Percentiles rank a stretch among this genome's conserved stretches.
Conservation (phyloP, 2,797 vertebrate genomes). For the Sus cebifrons region DNA sequence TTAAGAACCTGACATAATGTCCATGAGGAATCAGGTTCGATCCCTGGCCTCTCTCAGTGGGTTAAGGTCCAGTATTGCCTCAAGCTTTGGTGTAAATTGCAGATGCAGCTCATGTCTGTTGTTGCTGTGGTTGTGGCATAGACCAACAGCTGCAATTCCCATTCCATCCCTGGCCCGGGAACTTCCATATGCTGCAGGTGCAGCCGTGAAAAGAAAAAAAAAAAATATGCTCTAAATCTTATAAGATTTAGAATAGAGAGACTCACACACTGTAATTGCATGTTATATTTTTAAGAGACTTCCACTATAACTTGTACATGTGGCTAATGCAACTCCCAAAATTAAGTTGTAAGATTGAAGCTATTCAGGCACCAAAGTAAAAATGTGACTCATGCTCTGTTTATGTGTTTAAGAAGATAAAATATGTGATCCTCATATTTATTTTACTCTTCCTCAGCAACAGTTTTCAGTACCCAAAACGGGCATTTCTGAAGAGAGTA, state of each 20-base stretch:
- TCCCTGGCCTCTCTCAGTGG: too few relatives aligned
- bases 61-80: too few relatives aligned
- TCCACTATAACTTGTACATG: not conserved
- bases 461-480: slow-evolving; percentile 23
- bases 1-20: too few relatives aligned
- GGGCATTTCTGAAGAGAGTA: slow-evolving; percentile 37
- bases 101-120: too few relatives aligned
- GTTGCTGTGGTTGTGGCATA: too few relatives aligned
- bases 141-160: too few relatives aligned
- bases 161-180: too few relatives aligned
- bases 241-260: not conserved
- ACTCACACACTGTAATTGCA: not conserved
- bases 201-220: too few relatives aligned
- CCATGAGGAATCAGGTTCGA: too few relatives aligned
- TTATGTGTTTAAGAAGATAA: slow-evolving; percentile 28
- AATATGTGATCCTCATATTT: not conserved
- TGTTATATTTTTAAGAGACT: not conserved
- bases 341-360: slow-evolving; percentile 33
- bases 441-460: not conserved
- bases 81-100: too few relatives aligned
- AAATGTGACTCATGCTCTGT: slow-evolving; percentile 10
- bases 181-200: too few relatives aligned
- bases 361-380: not conserved
- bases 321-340: not conserved
- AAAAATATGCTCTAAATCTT: not conserved